Base-by-base conservation (phyloP, 2,113 vertebrate species). In the Chaenogobius annularis region DNA sequence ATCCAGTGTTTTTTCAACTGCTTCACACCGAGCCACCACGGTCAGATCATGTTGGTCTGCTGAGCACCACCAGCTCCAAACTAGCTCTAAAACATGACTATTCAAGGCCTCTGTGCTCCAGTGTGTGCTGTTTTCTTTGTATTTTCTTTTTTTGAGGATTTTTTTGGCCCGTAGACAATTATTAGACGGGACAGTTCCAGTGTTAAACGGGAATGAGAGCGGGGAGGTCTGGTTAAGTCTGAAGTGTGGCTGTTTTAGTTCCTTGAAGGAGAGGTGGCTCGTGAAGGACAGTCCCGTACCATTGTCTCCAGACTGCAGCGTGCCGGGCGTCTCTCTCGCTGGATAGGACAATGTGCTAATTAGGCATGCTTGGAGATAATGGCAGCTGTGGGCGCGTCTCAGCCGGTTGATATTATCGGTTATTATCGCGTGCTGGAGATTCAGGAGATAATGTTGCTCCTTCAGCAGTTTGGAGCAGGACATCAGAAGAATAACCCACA, bases 291-390 rank as follows among this genome's bases (percentile, higher is more conserved):
- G 66, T 78, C 74, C 64, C 77, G 75, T 47, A 61, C 66, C 68
- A 46, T 40, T 40, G 52, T n/a, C 69, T 74, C 15, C 58, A 40
- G 23, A 78, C 14, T 12, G 9, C 31, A 40, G 37, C 56, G 40
- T 59, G 15, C 70, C 68, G 4, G 20, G 22, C 10, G 19, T 6
- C 17, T 19, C 48, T 19, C 50, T 54, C 19, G 9, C 50, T 20
- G 20, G 5, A 20, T 2, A 17, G 5, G 82, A 82, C 77, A 70
- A 83, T 72, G 77, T 75, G 69, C 81, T 69, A 85, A 88, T 85
- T 82, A 86, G 89, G 86, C 77, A 74, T 70, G 75, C 76, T 65
- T 67, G 83, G 74, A 80, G 84, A 82, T 90, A 90, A 89, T 90
- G 88, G 83, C 87, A 87, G 86, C 80, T 84, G 88, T 87, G 77